phyloP scores from a whole-genome alignment of 2,797 vertebrate species.

The Natrix natrix region DNA sequence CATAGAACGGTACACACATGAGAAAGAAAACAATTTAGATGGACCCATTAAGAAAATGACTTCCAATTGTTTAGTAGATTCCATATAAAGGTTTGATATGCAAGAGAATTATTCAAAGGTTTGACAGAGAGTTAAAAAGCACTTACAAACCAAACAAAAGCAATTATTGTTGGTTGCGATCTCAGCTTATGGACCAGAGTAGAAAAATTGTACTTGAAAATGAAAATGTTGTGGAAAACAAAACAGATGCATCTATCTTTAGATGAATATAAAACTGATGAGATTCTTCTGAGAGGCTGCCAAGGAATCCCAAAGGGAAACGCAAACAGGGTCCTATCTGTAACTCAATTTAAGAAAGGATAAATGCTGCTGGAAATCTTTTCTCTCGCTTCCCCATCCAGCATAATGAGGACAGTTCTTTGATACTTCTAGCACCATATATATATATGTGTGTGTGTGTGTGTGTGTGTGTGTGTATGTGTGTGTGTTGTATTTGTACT shows the following conservation, averaged over 20 bases:
- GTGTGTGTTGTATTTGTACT: no score
- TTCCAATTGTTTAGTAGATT: background rate
- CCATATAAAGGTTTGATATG: background rate
- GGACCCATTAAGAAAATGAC: background rate
- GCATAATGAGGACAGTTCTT: background rate
- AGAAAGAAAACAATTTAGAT: background rate
- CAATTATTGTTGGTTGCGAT: background rate
- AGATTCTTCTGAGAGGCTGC: background rate
- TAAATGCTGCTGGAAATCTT: background rate
- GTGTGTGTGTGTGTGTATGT: no score
- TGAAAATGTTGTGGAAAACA: background rate
- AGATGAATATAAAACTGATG: background rate
- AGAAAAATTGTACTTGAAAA: background rate
- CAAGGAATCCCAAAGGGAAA: background rate
- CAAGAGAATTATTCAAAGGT: background rate
- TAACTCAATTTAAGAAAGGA: background rate
- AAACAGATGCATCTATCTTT: background rate
- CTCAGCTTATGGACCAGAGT: background rate
- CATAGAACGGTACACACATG: background rate
- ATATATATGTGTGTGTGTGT: no score
- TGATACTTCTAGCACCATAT: background rate
- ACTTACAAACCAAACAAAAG: background rate
- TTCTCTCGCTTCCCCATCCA: background rate
- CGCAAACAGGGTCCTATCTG: background rate
- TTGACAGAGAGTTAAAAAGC: background rate